Evolutionary conservation across 2,797 vertebrate species (phyloP).

Genomic region (Aplochiton taeniatus): DNA sequence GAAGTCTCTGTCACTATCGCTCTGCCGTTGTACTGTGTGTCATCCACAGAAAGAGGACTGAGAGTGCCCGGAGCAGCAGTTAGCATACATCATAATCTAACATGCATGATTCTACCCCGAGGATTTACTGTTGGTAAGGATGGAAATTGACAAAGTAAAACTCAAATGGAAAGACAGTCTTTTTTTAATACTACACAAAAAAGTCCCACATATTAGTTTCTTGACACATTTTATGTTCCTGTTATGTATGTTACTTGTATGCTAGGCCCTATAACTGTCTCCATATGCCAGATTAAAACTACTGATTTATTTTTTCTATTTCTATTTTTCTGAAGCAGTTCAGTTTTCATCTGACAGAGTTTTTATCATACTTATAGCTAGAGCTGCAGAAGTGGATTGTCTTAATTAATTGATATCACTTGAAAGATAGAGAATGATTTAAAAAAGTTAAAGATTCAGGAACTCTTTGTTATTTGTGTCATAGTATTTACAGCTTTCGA

Average conservation of each 20-base stretch:
- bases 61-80: constrained; percentile 33
- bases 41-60: constrained; percentile 26
- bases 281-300: no score
- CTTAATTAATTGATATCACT: constrained; percentile 15
- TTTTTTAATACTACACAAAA: no score
- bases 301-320: no score
- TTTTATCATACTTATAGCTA: neutral
- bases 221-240: no score
- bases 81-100: constrained; percentile 44
- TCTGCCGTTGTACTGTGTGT: constrained; percentile 28
- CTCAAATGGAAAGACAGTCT: constrained; percentile 25
- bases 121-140: constrained; percentile 45
- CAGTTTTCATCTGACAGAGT: neutral
- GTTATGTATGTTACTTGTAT: no score
- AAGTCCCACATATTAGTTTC: no score
- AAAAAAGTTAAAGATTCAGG: constrained; percentile 23
- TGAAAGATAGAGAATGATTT: constrained; percentile 10
- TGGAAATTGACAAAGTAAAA: constrained; percentile 34
- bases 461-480: constrained; percentile 27
- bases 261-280: no score
- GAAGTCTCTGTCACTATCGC: constrained; percentile 46
- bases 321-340: no score
- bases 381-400: neutral
- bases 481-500: constrained; percentile 29
- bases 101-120: constrained; percentile 24